A percentile compares a stretch with the other conserved stretches of the same genome.
phyloP scores from a whole-genome alignment of 2,888 invertebrate species.

The Teleogryllus oceanicus region DNA sequence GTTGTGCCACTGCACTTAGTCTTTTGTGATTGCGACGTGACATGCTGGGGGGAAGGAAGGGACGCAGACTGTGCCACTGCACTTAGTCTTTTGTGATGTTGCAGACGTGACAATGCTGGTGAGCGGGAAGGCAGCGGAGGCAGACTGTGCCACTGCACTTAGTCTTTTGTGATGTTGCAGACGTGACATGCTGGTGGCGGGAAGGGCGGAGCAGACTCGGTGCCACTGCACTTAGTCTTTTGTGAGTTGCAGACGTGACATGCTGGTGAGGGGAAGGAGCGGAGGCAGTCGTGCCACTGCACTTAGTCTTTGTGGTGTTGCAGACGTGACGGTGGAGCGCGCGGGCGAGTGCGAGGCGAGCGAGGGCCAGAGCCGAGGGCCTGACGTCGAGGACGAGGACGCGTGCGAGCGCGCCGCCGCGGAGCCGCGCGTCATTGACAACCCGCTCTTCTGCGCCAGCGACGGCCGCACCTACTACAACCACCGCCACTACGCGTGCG shows the following conservation, averaged over 20 bases:
- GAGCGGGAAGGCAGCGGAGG: not conserved
- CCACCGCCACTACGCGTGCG: constrained; percentile 29
- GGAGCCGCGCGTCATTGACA: not conserved
- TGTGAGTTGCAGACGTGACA: not conserved
- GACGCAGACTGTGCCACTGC: no score
- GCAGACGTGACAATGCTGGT: not conserved
- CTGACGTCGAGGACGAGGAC: not conserved
- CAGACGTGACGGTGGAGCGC: not conserved
- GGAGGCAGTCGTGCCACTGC: not conserved
- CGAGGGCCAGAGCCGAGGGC: not conserved
- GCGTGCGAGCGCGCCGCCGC: not conserved
- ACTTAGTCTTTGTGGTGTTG: not conserved
- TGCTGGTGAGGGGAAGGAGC: not conserved
- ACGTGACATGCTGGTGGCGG: not conserved
- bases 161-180: not conserved
- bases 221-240: no score
- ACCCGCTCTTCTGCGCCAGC: constrained; percentile 30
- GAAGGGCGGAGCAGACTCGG: not conserved
- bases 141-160: not conserved
- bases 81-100: not conserved
- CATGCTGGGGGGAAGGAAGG: not conserved
- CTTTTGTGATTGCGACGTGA: not conserved
- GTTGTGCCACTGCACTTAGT: no score
- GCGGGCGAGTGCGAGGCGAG: not conserved
- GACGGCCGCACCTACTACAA: constrained; percentile 31